A percentile compares a stretch with the other conserved stretches of the same genome.
Conservation (phyloP, 2,888 invertebrate genomes). For the Lepidocyrtinus sp. region DNA sequence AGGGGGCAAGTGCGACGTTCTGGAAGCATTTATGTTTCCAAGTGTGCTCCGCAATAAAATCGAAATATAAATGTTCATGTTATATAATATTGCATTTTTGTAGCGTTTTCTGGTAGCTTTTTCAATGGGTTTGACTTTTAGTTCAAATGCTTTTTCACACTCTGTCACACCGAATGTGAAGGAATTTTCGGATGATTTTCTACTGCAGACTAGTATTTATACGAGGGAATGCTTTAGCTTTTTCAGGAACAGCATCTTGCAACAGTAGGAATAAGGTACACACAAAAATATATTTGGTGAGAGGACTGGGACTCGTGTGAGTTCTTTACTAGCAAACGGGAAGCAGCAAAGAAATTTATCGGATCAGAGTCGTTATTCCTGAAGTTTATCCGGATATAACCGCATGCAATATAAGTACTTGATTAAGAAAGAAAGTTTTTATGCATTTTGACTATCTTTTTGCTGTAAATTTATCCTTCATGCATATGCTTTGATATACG, state of each 20-base stretch:
- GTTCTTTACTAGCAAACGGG: slow-evolving; percentile 19
- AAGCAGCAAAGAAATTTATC: slow-evolving; percentile 55
- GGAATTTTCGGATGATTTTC: background rate
- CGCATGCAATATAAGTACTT: background rate
- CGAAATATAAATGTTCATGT: too few relatives aligned
- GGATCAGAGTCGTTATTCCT: slow-evolving; percentile 55
- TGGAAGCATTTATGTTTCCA: too few relatives aligned
- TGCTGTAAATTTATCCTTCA: background rate
- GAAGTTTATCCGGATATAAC: slow-evolving; percentile 49
- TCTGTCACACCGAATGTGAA: slow-evolving; percentile 1
- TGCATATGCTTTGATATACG: background rate
- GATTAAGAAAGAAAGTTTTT: slow-evolving; percentile 17
- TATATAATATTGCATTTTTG: too few relatives aligned
- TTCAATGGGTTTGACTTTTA: too few relatives aligned
- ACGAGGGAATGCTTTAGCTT: background rate
- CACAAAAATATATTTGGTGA: background rate
- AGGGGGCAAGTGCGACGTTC: too few relatives aligned
- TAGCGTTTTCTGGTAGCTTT: too few relatives aligned
- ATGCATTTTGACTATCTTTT: background rate
- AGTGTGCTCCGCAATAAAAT: too few relatives aligned
- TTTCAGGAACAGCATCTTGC: background rate
- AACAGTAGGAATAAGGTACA: background rate
- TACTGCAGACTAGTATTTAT: background rate
- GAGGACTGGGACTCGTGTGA: too few relatives aligned
- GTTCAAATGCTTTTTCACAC: slow-evolving; percentile 9